Evolutionary conservation across 2,888 invertebrate species (phyloP).

Genomic region (Chironomus tentans): DNA sequence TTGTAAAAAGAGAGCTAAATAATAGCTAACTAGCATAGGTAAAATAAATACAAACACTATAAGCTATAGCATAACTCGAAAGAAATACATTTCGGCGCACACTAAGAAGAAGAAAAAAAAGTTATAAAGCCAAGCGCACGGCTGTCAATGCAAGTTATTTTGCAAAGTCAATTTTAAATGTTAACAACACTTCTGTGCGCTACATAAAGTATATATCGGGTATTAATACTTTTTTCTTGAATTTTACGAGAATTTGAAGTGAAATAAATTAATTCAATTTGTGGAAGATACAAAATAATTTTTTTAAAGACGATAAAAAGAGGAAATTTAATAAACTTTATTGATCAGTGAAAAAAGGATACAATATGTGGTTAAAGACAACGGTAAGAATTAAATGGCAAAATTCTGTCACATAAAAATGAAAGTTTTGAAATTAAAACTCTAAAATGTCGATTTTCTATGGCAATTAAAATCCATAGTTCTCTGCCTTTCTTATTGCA

Average conservation of each 20-base stretch:
- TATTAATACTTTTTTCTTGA: too few species aligned
- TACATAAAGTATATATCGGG: not conserved
- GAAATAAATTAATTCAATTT: not conserved
- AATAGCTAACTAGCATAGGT: not conserved
- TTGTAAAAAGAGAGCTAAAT: not conserved
- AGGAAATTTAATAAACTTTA: not conserved
- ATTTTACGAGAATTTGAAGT: not conserved
- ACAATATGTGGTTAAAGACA: slow-evolving; percentile 18
- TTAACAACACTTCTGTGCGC: slow-evolving; percentile 27
- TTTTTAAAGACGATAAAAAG: not conserved
- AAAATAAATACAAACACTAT: not conserved
- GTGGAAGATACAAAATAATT: not conserved
- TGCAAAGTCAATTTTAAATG: slow-evolving; percentile 31
- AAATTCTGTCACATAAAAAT: not conserved
- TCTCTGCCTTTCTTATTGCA: not conserved
- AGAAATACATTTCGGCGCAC: slow-evolving; percentile 12
- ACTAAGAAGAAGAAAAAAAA: slow-evolving; percentile 28
- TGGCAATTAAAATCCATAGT: not conserved
- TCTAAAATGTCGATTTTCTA: not conserved
- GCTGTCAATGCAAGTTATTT: slow-evolving; percentile 31
- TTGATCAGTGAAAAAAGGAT: slow-evolving; percentile 7
- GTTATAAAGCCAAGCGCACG: slow-evolving; percentile 31
- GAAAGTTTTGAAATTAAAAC: not conserved
- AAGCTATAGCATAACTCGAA: not conserved
- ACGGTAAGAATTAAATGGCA: slow-evolving; percentile 25